Conservation (phyloP, 2,888 invertebrate genomes). For the Harmothoe impar region DNA sequence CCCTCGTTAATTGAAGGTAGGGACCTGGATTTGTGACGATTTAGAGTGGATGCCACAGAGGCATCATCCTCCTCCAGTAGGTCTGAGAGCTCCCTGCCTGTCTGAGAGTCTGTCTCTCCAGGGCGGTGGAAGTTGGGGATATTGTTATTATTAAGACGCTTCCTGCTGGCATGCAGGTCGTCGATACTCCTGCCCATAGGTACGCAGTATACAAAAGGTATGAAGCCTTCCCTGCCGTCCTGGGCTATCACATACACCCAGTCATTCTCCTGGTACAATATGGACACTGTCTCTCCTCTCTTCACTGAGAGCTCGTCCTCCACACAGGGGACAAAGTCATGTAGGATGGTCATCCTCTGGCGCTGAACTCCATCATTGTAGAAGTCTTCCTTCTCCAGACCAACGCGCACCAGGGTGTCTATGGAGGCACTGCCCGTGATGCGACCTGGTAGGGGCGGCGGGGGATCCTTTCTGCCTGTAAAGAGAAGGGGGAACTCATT, state of each 20-base stretch:
- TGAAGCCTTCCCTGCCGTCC: conserved; percentile 95
- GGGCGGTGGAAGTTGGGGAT: not conserved
- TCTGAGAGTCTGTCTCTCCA: no score
- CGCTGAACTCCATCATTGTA: conserved; percentile 66
- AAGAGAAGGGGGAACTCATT: not conserved
- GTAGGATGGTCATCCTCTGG: conserved; percentile 72
- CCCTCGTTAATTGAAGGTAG: not conserved
- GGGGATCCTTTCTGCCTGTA: conserved; percentile 39
- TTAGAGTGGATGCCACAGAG: not conserved
- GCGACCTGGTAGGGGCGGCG: conserved; percentile 86
- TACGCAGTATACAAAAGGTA: conserved; percentile 96
- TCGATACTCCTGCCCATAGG: conserved; percentile 84
- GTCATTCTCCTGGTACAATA: conserved; percentile 96
- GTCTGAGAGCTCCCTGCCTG: not conserved
- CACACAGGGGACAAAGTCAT: conserved; percentile 95
- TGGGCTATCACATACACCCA: conserved; percentile 98
- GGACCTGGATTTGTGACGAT: not conserved
- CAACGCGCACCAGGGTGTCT: conserved; percentile 93
- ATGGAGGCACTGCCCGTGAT: conserved; percentile 97
- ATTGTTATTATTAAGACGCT: not conserved
- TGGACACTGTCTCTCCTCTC: conserved; percentile 94
- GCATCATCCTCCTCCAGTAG: not conserved
- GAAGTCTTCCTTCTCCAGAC: conserved; percentile 91
- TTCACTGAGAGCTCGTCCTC: conserved; percentile 96
- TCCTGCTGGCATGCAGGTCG: not conserved